Percentiles rank a stretch among this genome's conserved stretches.
These are phyloP conservation scores for Drosophila obscura DNA, from an alignment of 1,140 invertebrate species.

Conservation along the genomic window DNA sequence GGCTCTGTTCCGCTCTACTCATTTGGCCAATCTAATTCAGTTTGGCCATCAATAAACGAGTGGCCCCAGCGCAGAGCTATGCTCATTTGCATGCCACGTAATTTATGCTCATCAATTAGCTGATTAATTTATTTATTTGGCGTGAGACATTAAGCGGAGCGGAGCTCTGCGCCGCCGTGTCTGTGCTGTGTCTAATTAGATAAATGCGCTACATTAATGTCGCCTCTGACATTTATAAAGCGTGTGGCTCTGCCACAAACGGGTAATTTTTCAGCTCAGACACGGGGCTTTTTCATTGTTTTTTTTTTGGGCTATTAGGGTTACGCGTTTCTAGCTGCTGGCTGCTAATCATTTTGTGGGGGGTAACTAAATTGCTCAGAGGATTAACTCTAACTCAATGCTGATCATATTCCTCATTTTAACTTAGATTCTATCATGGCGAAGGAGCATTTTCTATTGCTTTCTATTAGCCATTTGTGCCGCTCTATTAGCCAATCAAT, in stretches of 20 bases:
- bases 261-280: conserved; percentile 19
- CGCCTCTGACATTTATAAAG: conserved; percentile 76
- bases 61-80: conserved; percentile 9
- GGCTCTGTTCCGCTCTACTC: conserved; percentile 24
- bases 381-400: conserved; percentile 27
- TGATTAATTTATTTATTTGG: conserved; percentile 82
- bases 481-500: conserved; percentile 62
- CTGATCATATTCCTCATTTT: conserved; percentile 19
- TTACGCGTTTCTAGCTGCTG: conserved; percentile 10
- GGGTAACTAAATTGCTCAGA: conserved; percentile 30
- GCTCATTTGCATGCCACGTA: conserved; percentile 68
- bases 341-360: conserved; percentile 30
- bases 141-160: conserved; percentile 56
- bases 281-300: conserved; percentile 8
- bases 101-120: conserved; percentile 80
- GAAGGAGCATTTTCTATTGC: not conserved
- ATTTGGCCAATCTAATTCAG: conserved; percentile 73
- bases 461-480: conserved; percentile 26
- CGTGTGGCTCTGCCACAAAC: conserved; percentile 38
- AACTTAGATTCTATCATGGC: not conserved
- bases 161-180: conserved; percentile 40
- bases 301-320: conserved; percentile 13
- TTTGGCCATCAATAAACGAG: conserved; percentile 64
- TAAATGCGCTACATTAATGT: conserved; percentile 80
- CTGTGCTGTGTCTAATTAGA: conserved; percentile 80